These are phyloP conservation scores for Neomonachus schauinslandi DNA, from an alignment of 2,113 vertebrate genomes.

Conservation along the genomic window DNA sequence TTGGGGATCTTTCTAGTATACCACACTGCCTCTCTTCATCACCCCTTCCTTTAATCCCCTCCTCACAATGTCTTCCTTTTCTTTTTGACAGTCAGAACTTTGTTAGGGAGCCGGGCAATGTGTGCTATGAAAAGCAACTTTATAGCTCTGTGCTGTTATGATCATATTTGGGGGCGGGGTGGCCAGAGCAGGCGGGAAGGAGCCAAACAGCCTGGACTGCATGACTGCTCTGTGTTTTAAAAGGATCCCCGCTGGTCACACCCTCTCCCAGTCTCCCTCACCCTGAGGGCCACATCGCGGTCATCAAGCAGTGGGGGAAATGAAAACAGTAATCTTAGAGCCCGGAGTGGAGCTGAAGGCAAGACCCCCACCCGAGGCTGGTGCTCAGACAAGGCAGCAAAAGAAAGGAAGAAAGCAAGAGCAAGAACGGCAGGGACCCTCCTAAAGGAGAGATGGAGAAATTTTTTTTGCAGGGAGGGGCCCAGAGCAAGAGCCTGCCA, in stretches of 20 bases:
- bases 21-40: not conserved
- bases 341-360: constrained; percentile 22
- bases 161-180: constrained; percentile 59
- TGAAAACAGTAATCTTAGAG: constrained; percentile 77
- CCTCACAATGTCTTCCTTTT: constrained; percentile 70
- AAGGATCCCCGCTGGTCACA: constrained; percentile 65
- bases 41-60: not conserved
- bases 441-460: not conserved
- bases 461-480: not conserved
- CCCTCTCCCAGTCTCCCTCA: constrained; percentile 44
- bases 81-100: constrained; percentile 67
- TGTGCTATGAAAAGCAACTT: constrained; percentile 71
- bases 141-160: constrained; percentile 66
- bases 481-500: not conserved
- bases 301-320: constrained; percentile 68
- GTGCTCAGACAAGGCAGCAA: not conserved
- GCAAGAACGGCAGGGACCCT: not conserved
- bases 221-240: constrained; percentile 69
- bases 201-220: constrained; percentile 39
- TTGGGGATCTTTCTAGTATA: not conserved
- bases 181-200: constrained; percentile 2
- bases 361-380: not conserved
- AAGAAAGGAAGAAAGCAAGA: not conserved
- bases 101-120: constrained; percentile 47
- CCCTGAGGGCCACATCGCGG: constrained; percentile 52